These are phyloP conservation scores for Orycteropus afer DNA, from an alignment of 2,113 vertebrate genomes.

Conservation along the genomic window DNA sequence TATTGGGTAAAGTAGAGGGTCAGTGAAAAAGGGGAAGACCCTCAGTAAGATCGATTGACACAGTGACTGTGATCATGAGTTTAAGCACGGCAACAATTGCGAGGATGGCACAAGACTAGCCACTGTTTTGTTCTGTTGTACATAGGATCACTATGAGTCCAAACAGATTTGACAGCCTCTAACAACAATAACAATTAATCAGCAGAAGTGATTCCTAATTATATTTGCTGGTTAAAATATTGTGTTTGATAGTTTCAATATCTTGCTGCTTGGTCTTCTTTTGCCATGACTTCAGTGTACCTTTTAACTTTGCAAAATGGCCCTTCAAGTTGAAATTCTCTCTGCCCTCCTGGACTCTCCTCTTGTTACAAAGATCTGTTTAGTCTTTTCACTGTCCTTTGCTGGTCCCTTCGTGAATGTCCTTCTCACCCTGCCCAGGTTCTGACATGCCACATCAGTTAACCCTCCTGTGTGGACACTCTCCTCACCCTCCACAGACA, in stretches of 20 bases:
- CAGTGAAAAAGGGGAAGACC: too few relatives aligned
- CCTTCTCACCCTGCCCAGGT: not conserved
- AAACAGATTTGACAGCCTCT: too few relatives aligned
- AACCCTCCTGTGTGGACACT: not conserved
- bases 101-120: too few relatives aligned
- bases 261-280: not conserved
- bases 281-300: not conserved
- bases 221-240: not conserved
- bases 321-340: constrained; percentile 32
- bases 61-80: too few relatives aligned
- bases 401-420: not conserved
- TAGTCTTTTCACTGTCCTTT: not conserved
- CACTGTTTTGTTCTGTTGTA: too few relatives aligned
- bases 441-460: not conserved
- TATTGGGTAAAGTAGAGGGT: too few relatives aligned
- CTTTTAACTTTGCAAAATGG: not conserved
- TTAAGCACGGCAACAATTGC: too few relatives aligned
- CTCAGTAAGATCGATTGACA: too few relatives aligned
- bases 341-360: not conserved
- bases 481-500: not conserved
- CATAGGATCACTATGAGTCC: too few relatives aligned
- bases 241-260: not conserved
- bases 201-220: not conserved
- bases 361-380: not conserved
- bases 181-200: too few relatives aligned